These are phyloP conservation scores for Diprion similis DNA, from an alignment of 1,140 invertebrate genomes.

Conservation along the genomic window DNA sequence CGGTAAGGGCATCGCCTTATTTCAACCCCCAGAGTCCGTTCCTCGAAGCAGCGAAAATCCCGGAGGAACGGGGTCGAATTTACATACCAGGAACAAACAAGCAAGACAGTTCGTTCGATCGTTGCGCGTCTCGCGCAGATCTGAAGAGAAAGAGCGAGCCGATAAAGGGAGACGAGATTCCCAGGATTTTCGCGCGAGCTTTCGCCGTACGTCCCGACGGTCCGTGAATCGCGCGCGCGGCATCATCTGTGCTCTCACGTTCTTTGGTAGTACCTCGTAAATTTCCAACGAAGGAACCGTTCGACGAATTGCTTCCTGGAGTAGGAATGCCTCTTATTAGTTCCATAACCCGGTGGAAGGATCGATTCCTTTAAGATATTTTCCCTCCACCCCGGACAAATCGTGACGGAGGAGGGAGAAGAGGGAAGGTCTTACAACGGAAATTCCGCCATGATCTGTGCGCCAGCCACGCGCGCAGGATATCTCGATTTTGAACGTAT, in stretches of 20 bases:
- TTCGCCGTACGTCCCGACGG: too few species aligned
- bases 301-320: background rate
- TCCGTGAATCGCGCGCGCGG: background rate
- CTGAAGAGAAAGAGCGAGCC: too few species aligned
- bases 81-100: background rate
- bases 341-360: background rate
- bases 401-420: too few species aligned
- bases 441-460: too few species aligned
- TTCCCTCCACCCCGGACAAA: too few species aligned
- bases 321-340: constrained; percentile 5
- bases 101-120: background rate
- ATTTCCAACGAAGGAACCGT: background rate
- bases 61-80: background rate
- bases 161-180: background rate
- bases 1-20: background rate
- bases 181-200: background rate
- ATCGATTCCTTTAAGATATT: background rate
- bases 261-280: background rate
- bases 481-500: too few species aligned
- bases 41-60: background rate
- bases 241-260: background rate
- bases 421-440: too few species aligned
- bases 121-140: background rate
- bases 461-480: too few species aligned
- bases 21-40: background rate